Evolutionary conservation across 2,888 invertebrate species (phyloP), one percentile per base, ranked within the genome.

Genomic region (Torymus aiolomorphi): DNA sequence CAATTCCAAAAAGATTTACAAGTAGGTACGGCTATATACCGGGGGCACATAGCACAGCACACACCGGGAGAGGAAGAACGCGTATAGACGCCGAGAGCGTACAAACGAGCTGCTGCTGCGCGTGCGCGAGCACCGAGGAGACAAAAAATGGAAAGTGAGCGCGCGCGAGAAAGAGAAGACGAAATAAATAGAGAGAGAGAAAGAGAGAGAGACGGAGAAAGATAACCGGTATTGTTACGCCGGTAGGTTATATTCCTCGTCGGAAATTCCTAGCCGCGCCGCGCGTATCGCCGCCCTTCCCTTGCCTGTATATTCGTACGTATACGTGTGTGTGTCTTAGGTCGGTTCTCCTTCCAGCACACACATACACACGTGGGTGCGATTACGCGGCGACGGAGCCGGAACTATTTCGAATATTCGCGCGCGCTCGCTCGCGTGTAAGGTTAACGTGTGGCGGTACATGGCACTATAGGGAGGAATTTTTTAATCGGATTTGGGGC

Each of bases 221-320:
- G 78, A 67, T 78, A 78, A 81, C 77, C 75, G 75, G 81, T 78
- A 78, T 78, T 81, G 80, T 83, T 80, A 81, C 73, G 80, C 82
- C 80, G 81, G 77, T 79, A 77, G 73, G 76, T 82, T 82, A 82
- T 83, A 82, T 83, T 83, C 80, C 78, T 81, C 80, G 77, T 79
- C 81, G 82, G 82, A 82, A 83, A 84, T 84, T 84, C 83, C 83
- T 81, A 20, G 42, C 42, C 42, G 42, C 42, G 42, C 42, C 42
- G 42, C 42, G 42, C 31, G 24, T 80, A 75, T 76, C 79, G 74
- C 80, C 66, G 62, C 79, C 80, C 76, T 80, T 82, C 81, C 80
- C 70, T 67, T 65, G 71, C 77, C 76, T 61, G 31, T 61, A 20
- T 69, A 65, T 12, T 20, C n/a, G 13, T 24, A 12, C 24, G 12